A percentile compares a stretch with the other conserved stretches of the same genome.
phyloP scores from a whole-genome alignment of 2,888 invertebrate genomes.

The Plutella xylostella region DNA sequence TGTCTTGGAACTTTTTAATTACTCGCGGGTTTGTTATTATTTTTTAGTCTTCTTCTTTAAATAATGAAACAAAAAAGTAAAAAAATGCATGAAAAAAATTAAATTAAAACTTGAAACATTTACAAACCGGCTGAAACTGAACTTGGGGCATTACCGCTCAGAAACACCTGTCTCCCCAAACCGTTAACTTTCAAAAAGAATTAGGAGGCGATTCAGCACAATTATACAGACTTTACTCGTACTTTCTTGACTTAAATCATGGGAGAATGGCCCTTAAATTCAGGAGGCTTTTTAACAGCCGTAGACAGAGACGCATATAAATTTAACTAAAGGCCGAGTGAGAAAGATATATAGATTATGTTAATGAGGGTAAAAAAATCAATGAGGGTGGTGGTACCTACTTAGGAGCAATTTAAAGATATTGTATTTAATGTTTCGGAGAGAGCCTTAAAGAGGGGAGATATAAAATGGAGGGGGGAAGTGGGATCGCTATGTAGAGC shows the following conservation, averaged over 20 bases:
- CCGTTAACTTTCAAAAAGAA: too few species aligned
- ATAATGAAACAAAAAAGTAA: too few species aligned
- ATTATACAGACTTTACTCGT: constrained; percentile 49
- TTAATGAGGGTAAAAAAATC: constrained; percentile 60
- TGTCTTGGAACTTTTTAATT: too few species aligned
- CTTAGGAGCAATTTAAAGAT: constrained; percentile 66
- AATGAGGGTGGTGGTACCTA: constrained; percentile 62
- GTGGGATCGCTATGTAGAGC: constrained; percentile 24
- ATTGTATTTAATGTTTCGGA: constrained; percentile 62
- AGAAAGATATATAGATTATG: constrained; percentile 51
- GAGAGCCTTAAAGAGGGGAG: constrained; percentile 16
- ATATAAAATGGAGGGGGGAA: constrained; percentile 17
- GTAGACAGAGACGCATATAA: constrained; percentile 24
- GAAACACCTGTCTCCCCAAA: too few species aligned
- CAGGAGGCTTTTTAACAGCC: constrained; percentile 34
- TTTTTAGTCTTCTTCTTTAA: too few species aligned
- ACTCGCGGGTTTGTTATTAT: too few species aligned
- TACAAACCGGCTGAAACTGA: too few species aligned
- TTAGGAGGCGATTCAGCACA: constrained; percentile 30
- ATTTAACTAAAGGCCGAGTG: constrained; percentile 23
- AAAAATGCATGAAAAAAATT: too few species aligned
- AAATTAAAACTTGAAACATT: too few species aligned
- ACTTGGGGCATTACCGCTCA: too few species aligned
- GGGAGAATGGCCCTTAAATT: constrained; percentile 52
- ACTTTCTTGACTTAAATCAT: constrained; percentile 40